phyloP scores from a whole-genome alignment of 1,140 invertebrate genomes.

The Mamestra configurata region DNA sequence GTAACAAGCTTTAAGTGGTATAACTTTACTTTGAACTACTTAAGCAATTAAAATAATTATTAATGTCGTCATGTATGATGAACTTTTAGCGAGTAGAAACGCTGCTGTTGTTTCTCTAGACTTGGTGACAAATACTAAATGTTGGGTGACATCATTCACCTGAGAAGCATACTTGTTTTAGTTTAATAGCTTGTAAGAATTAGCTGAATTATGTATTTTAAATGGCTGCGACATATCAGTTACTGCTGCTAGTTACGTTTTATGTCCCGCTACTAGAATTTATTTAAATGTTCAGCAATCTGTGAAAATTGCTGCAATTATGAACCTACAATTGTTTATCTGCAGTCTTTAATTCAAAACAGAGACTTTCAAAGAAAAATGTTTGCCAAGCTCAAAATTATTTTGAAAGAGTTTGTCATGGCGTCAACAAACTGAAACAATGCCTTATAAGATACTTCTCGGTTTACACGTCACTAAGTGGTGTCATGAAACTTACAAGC shows the following conservation, averaged over 20 bases:
- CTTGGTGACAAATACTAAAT: constrained; percentile 12
- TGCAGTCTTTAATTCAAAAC: constrained; percentile 2
- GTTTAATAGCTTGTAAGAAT: constrained; percentile 21
- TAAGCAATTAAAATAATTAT: too few relatives aligned
- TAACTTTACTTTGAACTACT: not conserved
- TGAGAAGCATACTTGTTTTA: constrained; percentile 1
- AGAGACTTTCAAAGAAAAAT: not conserved
- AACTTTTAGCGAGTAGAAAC: too few relatives aligned
- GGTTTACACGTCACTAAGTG: not conserved
- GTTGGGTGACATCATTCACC: constrained; percentile 31
- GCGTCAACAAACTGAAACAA: constrained; percentile 7
- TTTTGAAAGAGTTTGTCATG: not conserved
- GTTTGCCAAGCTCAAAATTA: not conserved
- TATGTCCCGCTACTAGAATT: constrained; percentile 28
- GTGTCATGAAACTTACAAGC: not conserved
- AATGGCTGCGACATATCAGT: constrained; percentile 41
- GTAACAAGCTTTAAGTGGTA: not conserved
- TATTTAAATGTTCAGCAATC: constrained; percentile 49
- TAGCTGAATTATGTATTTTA: constrained; percentile 46
- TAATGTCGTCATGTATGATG: too few relatives aligned
- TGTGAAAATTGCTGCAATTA: constrained; percentile 46
- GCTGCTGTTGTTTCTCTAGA: not conserved
- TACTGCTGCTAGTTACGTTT: constrained; percentile 43
- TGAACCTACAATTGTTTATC: constrained; percentile 32
- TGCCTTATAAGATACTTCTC: not conserved